These are phyloP conservation scores for Globodera ellingtonae DNA, from an alignment of 1,140 invertebrate genomes.

Conservation along the genomic window DNA sequence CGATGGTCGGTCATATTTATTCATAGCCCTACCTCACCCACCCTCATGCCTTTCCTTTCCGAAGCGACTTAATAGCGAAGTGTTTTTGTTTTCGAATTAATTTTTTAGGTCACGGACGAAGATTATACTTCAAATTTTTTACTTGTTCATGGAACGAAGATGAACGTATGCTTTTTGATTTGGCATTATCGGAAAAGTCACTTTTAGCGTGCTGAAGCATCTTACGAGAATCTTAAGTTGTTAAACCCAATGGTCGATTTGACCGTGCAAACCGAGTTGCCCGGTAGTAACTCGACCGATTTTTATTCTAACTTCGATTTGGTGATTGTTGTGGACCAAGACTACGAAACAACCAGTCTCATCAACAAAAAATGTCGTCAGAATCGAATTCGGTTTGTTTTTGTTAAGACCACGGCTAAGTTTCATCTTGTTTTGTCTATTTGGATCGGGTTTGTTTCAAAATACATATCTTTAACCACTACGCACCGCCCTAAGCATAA, in stretches of 20 bases:
- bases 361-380: constrained; percentile 81
- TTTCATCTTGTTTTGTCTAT: no score
- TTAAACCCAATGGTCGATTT: constrained; percentile 92
- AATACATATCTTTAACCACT: constrained; percentile 17
- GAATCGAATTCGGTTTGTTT: constrained; percentile 77
- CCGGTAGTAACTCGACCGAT: constrained; percentile 71
- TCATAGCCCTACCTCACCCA: neutral
- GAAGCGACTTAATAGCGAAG: neutral
- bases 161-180: constrained; percentile 72
- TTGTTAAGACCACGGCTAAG: neutral
- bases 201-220: constrained; percentile 79
- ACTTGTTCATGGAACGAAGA: neutral
- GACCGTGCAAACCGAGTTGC: constrained; percentile 72
- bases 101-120: constrained; percentile 25
- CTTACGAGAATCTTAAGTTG: constrained; percentile 75
- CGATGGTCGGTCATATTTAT: no score
- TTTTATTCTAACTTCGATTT: constrained; percentile 83
- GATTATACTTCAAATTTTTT: constrained; percentile 32
- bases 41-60: neutral
- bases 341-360: constrained; percentile 74
- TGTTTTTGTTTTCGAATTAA: neutral
- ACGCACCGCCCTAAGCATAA: neutral
- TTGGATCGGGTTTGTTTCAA: neutral
- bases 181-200: constrained; percentile 69
- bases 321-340: constrained; percentile 78